A percentile compares a stretch with the other conserved stretches of the same genome.
Conservation (phyloP, 2,797 vertebrate genomes). For the Alfaro cultratus region DNA sequence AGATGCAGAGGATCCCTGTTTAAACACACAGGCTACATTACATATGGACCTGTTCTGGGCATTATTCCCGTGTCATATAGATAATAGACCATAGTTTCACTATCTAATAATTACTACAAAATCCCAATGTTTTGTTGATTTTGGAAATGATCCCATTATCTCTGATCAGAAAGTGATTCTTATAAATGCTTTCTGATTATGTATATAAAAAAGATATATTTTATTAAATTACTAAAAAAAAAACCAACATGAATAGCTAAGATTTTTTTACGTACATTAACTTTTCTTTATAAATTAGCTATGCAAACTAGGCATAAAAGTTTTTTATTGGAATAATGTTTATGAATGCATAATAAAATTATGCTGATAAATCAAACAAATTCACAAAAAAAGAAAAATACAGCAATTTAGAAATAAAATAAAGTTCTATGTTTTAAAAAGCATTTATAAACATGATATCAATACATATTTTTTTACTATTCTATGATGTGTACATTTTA, state of each 20-base stretch:
- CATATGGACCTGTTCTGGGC: slow-evolving; percentile 2
- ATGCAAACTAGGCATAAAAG: too few species aligned
- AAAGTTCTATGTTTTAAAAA: not conserved
- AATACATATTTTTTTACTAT: not conserved
- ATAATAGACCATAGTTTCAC: slow-evolving; percentile 16
- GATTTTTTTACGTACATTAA: not conserved
- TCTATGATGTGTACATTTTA: not conserved
- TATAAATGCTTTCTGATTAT: not conserved
- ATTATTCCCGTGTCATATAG: slow-evolving; percentile 3
- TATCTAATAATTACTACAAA: not conserved
- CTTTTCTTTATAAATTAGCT: not conserved
- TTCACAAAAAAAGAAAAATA: not conserved
- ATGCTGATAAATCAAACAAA: not conserved
- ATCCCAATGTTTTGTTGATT: not conserved
- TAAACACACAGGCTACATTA: slow-evolving; percentile 20
- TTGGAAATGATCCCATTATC: not conserved
- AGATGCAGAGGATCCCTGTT: slow-evolving; percentile 1
- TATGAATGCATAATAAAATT: not conserved
- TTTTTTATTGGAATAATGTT: not conserved
- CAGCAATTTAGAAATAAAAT: not conserved
- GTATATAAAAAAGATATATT: not conserved
- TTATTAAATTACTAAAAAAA: not conserved
- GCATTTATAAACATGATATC: not conserved
- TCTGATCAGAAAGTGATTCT: not conserved
- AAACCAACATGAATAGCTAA: not conserved